Conservation (phyloP, 2,797 vertebrate genomes). For the Streptopelia turtur region DNA sequence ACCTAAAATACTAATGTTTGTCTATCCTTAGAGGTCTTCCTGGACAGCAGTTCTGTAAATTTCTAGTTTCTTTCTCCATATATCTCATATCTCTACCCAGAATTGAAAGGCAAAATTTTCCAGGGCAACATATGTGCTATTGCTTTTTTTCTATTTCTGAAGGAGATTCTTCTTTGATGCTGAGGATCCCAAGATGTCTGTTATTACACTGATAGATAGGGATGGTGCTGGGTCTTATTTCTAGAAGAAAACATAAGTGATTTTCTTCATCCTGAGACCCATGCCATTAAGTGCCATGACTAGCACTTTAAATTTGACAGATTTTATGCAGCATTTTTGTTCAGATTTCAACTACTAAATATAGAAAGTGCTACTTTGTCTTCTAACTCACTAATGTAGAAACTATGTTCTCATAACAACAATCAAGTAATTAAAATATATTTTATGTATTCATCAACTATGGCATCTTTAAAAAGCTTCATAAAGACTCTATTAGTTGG, state of each 20-base stretch:
- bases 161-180: background rate
- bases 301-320: background rate
- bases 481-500: background rate
- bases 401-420: background rate
- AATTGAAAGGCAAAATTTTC: background rate
- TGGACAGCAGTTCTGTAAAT: background rate
- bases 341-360: background rate
- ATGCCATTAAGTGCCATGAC: background rate
- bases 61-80: background rate
- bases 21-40: background rate
- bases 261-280: background rate
- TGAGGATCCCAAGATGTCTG: background rate
- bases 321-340: background rate
- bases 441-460: background rate
- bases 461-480: background rate
- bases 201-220: background rate
- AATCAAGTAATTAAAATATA: background rate
- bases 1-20: background rate
- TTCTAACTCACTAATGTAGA: background rate
- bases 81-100: background rate
- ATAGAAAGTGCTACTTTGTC: background rate
- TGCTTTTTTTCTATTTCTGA: background rate
- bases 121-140: background rate
- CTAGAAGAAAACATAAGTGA: background rate
- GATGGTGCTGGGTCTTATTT: background rate